Conservation (phyloP, 2,113 vertebrate genomes). For the Archilochus colubris region DNA sequence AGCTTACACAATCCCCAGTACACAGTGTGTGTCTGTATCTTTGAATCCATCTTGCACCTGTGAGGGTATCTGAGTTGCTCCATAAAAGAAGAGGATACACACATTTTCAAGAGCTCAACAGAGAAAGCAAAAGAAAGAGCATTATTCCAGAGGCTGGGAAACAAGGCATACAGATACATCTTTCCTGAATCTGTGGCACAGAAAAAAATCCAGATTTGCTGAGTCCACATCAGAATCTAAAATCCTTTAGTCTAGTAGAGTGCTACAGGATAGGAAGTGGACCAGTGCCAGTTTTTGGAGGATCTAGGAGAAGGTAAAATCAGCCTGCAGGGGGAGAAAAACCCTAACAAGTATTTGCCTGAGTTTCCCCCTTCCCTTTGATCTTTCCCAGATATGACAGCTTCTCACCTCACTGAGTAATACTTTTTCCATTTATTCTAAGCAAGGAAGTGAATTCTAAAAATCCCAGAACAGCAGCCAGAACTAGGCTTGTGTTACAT, state of each 20-base stretch:
- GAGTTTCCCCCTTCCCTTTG: neutral
- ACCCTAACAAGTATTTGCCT: neutral
- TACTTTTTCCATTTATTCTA: neutral
- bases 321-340: neutral
- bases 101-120: neutral
- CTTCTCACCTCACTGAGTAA: neutral
- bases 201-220: neutral
- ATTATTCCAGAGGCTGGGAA: neutral
- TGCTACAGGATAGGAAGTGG: neutral
- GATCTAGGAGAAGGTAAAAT: slow-evolving; percentile 11
- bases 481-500: neutral
- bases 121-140: neutral
- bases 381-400: neutral
- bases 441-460: neutral
- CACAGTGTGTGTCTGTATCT: neutral
- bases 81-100: neutral
- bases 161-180: neutral
- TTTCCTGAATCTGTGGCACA: neutral
- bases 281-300: neutral
- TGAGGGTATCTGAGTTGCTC: neutral
- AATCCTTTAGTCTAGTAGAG: neutral
- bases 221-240: neutral
- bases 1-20: neutral
- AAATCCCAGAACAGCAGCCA: neutral
- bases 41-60: neutral